Evolutionary conservation across 2,113 vertebrate species (phyloP), one percentile per base, ranked within the genome.

Genomic region (Pleuronectes platessa): DNA sequence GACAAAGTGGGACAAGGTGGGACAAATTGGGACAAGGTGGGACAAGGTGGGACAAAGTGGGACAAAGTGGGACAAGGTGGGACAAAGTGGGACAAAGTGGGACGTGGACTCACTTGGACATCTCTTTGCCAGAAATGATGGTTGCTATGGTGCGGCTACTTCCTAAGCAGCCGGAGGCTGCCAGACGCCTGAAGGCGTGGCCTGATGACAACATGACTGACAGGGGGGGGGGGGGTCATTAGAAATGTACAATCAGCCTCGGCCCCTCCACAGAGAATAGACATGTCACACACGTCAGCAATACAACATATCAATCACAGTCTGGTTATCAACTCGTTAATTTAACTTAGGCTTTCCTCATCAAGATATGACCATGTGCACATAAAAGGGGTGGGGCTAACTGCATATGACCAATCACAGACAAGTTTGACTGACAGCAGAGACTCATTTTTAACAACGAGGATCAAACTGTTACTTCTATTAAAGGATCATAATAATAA

Each of bases 111-210:
- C 84, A 94, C 94, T 77, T 83, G 42, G 94, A 92, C 0, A 79
- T 90, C 81, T 91, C 89, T 83, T 71, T 90, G 37, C 93, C 94
- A 0, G 92, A 92, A 77, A 95, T 63, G 55, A 94, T 60, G 0
- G 90, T 92, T 67, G 93, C 90, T 18, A 93, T 20, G 69, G 83
- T 51, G 37, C 89, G 85, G 3, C 76, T 67, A 40, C 61, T 76
- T 58, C 66, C 62, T 35, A 54, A 69, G 79, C 47, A 83, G 85
- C 72, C 49, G 1, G 59, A 27, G 5, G 58, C 62, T 23, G 71
- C 1, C 2, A 78, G 51, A 8, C 61, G 61, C 20, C 90, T 71
- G 0, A 37, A 68, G 27, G 10, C 40, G 37, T 74, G 13, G 1
- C 63, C 61, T 56, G 56, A 49, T 40, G 77, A 76, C 6, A 91